These are phyloP conservation scores for Nasonovia ribisnigri DNA, from an alignment of 2,888 invertebrate species.

Conservation along the genomic window DNA sequence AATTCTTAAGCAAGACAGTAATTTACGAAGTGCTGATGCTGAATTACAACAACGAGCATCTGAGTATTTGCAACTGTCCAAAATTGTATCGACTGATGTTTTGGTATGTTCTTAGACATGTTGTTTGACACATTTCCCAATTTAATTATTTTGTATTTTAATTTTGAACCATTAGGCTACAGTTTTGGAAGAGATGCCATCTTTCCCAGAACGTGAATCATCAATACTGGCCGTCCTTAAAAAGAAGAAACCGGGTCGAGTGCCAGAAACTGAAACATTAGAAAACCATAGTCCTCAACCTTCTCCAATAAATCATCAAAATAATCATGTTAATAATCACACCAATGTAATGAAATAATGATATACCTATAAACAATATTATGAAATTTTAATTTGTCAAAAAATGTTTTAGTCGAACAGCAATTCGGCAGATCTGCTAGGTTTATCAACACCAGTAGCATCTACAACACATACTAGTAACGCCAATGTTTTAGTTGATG, in stretches of 20 bases:
- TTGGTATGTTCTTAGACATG: slow-evolving; percentile 72
- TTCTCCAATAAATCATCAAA: slow-evolving; percentile 71
- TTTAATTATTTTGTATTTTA: slow-evolving; percentile 24
- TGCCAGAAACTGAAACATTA: slow-evolving; percentile 84
- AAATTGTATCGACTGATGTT: slow-evolving; percentile 96
- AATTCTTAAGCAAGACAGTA: slow-evolving; percentile 93
- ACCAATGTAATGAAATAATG: slow-evolving; percentile 42
- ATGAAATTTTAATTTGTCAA: slow-evolving; percentile 4
- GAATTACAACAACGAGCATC: slow-evolving; percentile 98
- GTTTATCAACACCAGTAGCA: slow-evolving; percentile 89
- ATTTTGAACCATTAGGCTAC: slow-evolving; percentile 77
- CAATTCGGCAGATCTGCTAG: slow-evolving; percentile 84
- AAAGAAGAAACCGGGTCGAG: slow-evolving; percentile 96
- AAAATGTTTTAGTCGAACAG: slow-evolving; percentile 66
- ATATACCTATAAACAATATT: not conserved
- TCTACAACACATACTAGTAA: slow-evolving; percentile 77
- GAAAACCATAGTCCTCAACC: slow-evolving; percentile 80
- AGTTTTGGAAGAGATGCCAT: slow-evolving; percentile 99
- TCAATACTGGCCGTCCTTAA: slow-evolving; percentile 97
- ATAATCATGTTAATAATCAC: slow-evolving; percentile 61
- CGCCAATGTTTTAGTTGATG: slow-evolving; percentile 88
- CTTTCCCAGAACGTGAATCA: slow-evolving; percentile 98
- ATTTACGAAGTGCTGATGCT: slow-evolving; percentile 96
- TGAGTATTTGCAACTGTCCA: slow-evolving; percentile 96
- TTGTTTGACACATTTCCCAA: not conserved